A percentile compares a stretch with the other conserved stretches of the same genome.
phyloP scores from a whole-genome alignment of 2,797 vertebrate genomes.

The Hephaestus fuliginosus region DNA sequence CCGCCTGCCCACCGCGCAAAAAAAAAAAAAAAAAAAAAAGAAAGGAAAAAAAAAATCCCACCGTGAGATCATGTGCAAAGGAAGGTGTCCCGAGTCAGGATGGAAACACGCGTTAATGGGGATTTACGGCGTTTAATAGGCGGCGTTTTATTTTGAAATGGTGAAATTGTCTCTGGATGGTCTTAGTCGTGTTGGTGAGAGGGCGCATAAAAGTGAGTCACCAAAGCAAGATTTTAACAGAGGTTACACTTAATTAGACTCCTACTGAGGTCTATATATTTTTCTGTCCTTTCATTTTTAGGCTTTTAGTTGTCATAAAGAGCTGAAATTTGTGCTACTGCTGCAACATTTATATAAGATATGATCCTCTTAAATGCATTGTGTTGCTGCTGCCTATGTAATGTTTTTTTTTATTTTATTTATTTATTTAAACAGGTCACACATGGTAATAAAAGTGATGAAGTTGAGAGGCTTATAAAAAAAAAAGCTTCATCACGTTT shows the following conservation, averaged over 20 bases:
- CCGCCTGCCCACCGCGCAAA: conserved; percentile 41
- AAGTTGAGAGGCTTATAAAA: conserved; percentile 50
- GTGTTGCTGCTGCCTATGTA: conserved; percentile 3
- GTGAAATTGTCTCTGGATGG: background rate
- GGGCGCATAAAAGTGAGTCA: background rate
- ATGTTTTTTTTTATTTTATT: conserved; percentile 18
- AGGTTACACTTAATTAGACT: background rate
- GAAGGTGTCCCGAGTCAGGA: background rate
- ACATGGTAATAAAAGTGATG: conserved; percentile 37
- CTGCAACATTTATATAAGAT: conserved; percentile 2
- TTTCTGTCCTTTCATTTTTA: background rate
- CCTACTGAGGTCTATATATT: background rate
- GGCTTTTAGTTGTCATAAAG: background rate
- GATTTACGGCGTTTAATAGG: background rate
- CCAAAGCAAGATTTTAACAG: background rate
- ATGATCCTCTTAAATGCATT: background rate
- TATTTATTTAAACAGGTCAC: conserved; percentile 19
- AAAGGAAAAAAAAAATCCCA: background rate
- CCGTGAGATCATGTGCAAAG: conserved; percentile 35
- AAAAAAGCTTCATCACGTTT: conserved; percentile 41
- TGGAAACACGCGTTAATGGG: background rate
- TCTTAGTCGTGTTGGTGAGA: background rate
- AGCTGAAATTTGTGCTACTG: background rate
- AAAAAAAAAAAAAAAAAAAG: too few species aligned
- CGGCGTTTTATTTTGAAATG: background rate